Base-by-base conservation (phyloP, 2,888 invertebrate species). In the Caenorhabditis angaria region DNA sequence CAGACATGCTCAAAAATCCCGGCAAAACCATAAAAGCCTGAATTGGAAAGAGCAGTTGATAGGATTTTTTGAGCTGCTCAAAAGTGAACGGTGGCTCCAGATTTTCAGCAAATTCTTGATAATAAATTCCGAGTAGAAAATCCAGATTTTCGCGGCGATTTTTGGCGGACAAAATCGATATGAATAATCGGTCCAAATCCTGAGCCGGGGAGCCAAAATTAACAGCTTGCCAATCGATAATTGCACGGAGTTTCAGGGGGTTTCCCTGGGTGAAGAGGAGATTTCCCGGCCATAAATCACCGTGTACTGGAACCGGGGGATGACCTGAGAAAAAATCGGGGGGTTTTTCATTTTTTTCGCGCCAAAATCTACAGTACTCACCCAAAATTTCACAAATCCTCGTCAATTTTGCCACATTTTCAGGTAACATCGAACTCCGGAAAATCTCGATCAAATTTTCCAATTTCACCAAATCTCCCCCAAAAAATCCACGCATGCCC, bases 71-170 rank as follows among this genome's bases (percentile, higher is more conserved):
- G 0, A 72, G 51, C 29, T 65, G 66, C 41, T 71, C 61, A 2
- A 71, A 54, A 27, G 66, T 60, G 32, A 63, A 71, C 1, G 72
- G 72, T n/a, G 54, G 65, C n/a, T n/a, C n/a, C n/a, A n/a, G n/a
- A n/a, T 50, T 24, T 12, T 22, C 22, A 22, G 22, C 22, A 22
- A 50, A 50, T 3, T 20, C 22, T 3, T 50, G 3, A 22, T 50
- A 50, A 22, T 50, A 50, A 6, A 22, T 12, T 22, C 12, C 2
- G 6, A 50, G 24, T 2, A 50, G 50, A n/a, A 2, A 4, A n/a
- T 50, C 50, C 6, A 50, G 22, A 24, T 24, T 8, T 12, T 50
- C 22, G 2, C 50, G 20, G 1, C 50, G 20, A 50, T 50, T 22
- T 4, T 50, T 22, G 20, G 50, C 22, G 20, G 18, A 18, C 50